Base-by-base conservation (phyloP, 2,888 invertebrate genomes). In the Watsonalla binaria region DNA sequence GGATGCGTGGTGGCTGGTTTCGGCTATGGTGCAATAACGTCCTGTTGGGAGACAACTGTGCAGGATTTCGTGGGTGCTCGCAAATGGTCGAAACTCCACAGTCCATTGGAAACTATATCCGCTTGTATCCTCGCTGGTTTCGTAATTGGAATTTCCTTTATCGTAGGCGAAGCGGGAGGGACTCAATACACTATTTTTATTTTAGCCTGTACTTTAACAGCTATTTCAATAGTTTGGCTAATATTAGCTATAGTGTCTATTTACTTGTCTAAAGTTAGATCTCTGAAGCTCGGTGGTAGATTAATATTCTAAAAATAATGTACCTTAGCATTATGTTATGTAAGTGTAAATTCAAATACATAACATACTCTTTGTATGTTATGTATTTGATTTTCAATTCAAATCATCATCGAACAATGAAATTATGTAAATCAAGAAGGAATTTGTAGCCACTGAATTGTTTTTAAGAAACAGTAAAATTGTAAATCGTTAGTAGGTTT, bases 1-100 rank as follows among this genome's bases (percentile, higher is more conserved):
- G 92, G 90, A 15, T 90, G 91, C 57, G 83, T 92, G 1, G 75
- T 91, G 48, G 89, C 89, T 39, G 92, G 92, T 0, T 76, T 92
- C 35, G 92, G 92, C 1, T 91, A 88, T 58, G 92, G 92, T 2
- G 88, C 90, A 7, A 70, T 90, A 5, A 80, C 80, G 0, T 91
- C 86, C 6, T 84, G 91, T 46, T 91, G 91, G 82, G 90, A 88
- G 60, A 78, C 84, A 0, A 75, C 90, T 0, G 82, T 83, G 1
- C 86, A 88, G 70, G 86, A 87, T 49, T 92, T 89, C 57, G 81
- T 92, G 0, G 92, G 92, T 0, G 80, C 82, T 11, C 77, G 90
- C 46, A 90, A 87, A 62, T 92, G 91, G 91, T 82, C 87, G 0
- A 86, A 87, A 65, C 61, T 92, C 6, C 86, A 90, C 54, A 91